These are phyloP conservation scores for Tarsius wallacei DNA, from an alignment of 2,797 vertebrate genomes.

Conservation along the genomic window DNA sequence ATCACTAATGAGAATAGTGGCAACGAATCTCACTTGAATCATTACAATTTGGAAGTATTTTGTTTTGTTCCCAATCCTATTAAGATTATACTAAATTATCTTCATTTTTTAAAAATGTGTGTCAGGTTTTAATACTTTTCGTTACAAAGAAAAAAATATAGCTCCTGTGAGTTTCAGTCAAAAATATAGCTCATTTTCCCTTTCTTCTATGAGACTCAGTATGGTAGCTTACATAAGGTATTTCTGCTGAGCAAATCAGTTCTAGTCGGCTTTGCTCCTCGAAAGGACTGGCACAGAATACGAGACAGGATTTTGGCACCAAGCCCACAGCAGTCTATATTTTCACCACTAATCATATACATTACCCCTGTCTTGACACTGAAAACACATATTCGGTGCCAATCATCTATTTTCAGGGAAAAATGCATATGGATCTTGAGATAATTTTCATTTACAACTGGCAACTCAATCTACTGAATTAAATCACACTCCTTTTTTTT, in stretches of 20 bases:
- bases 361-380: constrained; percentile 87
- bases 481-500: constrained; percentile 74
- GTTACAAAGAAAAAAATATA: constrained; percentile 24
- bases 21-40: neutral
- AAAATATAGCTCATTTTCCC: neutral
- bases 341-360: constrained; percentile 89
- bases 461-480: constrained; percentile 85
- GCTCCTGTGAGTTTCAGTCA: neutral
- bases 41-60: neutral
- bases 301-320: constrained; percentile 73
- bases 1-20: neutral
- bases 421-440: constrained; percentile 82
- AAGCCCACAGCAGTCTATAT: constrained; percentile 86
- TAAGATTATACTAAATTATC: neutral
- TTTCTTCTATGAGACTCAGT: constrained; percentile 68
- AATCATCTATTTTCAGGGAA: constrained; percentile 86
- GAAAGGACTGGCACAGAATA: constrained; percentile 83
- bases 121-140: neutral
- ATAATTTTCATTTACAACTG: constrained; percentile 86
- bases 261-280: constrained; percentile 70
- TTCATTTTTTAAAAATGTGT: neutral
- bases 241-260: constrained; percentile 82
- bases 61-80: neutral
- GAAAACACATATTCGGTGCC: constrained; percentile 88
- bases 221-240: constrained; percentile 73